phyloP scores from a whole-genome alignment of 2,113 vertebrate species.

The Cyrtonyx montezumae region DNA sequence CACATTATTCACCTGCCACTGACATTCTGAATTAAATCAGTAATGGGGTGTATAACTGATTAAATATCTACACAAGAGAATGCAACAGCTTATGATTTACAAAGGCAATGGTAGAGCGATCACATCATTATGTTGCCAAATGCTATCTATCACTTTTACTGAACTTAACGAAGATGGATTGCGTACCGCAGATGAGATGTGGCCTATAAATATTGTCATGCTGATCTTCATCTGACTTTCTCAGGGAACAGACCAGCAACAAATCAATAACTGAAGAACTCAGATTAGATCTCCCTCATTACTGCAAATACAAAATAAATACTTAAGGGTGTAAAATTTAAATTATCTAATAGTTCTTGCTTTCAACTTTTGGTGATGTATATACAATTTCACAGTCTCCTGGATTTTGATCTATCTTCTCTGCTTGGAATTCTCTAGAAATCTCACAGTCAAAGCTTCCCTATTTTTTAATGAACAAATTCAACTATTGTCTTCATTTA shows the following conservation, averaged over 20 bases:
- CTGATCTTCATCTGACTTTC: slow-evolving; percentile 87
- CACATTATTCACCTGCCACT: slow-evolving; percentile 82
- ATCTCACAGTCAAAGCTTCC: not conserved
- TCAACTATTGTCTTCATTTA: not conserved
- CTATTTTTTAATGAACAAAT: not conserved
- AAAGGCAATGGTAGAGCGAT: slow-evolving; percentile 77
- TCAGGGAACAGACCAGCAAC: slow-evolving; percentile 67
- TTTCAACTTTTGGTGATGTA: not conserved
- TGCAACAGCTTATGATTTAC: slow-evolving; percentile 85
- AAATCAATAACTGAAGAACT: slow-evolving; percentile 78
- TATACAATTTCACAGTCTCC: not conserved
- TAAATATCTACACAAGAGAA: slow-evolving; percentile 86
- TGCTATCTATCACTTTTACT: slow-evolving; percentile 85
- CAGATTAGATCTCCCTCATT: slow-evolving; percentile 48
- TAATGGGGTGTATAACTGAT: slow-evolving; percentile 84
- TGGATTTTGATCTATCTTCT: not conserved
- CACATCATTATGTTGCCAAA: slow-evolving; percentile 85
- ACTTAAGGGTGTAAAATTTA: not conserved
- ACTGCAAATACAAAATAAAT: not conserved
- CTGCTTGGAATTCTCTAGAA: not conserved
- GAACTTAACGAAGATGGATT: slow-evolving; percentile 87
- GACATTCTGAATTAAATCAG: slow-evolving; percentile 84
- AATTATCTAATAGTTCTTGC: not conserved
- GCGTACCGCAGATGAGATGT: slow-evolving; percentile 76
- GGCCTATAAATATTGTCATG: slow-evolving; percentile 81